Evolutionary conservation across 2,113 vertebrate species (phyloP).

Genomic region (Thryonomys swinderianus): DNA sequence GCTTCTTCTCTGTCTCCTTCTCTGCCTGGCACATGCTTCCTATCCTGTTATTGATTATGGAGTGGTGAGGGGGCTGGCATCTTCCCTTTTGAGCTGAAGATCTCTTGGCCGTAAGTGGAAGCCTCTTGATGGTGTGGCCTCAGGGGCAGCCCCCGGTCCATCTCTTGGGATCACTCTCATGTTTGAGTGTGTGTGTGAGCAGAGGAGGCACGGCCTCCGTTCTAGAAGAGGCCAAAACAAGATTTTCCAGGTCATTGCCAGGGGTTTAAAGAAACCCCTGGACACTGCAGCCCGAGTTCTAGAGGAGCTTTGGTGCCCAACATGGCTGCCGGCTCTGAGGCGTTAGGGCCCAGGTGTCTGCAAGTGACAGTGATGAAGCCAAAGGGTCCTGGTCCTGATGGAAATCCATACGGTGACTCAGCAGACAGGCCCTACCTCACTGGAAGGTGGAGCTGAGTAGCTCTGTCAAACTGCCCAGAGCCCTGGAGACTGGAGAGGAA

Average conservation of each 20-base stretch:
- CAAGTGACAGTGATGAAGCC: not conserved
- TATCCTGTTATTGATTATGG: not conserved
- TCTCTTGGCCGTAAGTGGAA: not conserved
- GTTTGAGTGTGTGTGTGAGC: not conserved
- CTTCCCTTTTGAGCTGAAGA: not conserved
- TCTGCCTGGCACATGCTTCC: rapidly evolving
- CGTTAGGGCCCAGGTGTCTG: not conserved
- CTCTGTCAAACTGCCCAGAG: not conserved
- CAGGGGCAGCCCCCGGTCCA: not conserved
- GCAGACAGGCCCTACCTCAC: not conserved
- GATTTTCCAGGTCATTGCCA: not conserved
- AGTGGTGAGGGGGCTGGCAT: not conserved
- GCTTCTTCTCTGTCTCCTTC: not conserved
- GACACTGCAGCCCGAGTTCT: not conserved
- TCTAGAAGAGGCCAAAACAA: not conserved
- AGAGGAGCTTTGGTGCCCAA: not conserved
- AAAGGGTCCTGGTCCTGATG: not conserved
- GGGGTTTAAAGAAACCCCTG: not conserved
- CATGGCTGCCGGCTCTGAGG: not conserved
- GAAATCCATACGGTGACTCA: not conserved
- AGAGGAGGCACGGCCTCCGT: not conserved
- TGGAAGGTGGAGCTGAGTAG: not conserved
- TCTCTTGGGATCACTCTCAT: not conserved
- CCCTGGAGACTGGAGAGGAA: not conserved
- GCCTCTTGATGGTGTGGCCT: not conserved